A percentile compares a stretch with the other conserved stretches of the same genome.
Evolutionary conservation across 2,797 vertebrate genomes (phyloP).

Genomic region (Chelmon rostratus): DNA sequence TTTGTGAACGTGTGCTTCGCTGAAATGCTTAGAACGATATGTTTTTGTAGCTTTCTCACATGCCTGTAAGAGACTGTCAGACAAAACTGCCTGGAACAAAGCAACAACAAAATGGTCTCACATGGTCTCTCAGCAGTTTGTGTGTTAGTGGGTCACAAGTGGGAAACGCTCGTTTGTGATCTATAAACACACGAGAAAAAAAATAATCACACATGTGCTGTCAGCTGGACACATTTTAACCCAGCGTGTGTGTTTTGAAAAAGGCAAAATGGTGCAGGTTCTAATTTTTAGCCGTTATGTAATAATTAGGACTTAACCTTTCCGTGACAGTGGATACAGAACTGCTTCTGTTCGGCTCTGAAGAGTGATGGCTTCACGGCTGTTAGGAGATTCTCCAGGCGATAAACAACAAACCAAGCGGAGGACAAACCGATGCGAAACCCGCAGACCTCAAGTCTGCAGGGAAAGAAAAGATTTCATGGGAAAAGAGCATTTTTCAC

Average conservation of each 20-base stretch:
- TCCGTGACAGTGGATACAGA: conserved; percentile 7
- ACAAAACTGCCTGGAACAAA: neutral
- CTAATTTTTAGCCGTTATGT: conserved; percentile 28
- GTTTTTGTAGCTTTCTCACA: neutral
- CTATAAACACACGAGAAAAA: neutral
- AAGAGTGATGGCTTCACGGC: neutral
- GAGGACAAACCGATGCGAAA: neutral
- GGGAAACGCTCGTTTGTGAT: neutral
- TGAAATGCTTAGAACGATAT: no score
- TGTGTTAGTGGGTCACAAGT: conserved; percentile 21
- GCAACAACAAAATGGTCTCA: neutral
- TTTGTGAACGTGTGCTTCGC: no score
- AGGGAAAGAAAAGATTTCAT: neutral
- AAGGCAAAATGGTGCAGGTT: neutral
- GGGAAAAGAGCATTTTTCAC: conserved; percentile 8
- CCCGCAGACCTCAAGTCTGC: neutral
- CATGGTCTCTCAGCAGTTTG: neutral
- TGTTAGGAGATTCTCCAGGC: neutral
- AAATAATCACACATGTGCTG: neutral
- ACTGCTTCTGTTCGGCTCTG: conserved; percentile 11
- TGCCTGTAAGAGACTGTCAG: neutral
- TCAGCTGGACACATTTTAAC: neutral
- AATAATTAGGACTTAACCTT: neutral
- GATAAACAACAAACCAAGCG: neutral
- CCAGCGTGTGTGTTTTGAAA: neutral